Evolutionary conservation across 1,140 invertebrate species (phyloP).

Genomic region (Alviniconcha marisindica): DNA sequence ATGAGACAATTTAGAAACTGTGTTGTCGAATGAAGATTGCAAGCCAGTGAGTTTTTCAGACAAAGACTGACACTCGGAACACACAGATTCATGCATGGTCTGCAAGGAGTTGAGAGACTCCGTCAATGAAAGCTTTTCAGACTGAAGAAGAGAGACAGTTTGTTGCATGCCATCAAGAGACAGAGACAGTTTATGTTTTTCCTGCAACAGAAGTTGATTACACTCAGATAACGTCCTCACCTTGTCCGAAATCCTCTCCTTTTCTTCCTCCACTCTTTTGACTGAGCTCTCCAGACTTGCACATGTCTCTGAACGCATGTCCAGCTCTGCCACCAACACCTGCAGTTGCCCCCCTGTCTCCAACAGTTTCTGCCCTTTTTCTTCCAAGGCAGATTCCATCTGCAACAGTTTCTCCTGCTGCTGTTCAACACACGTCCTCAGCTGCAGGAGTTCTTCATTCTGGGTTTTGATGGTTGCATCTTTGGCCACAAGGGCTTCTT

Average conservation of each 20-base stretch:
- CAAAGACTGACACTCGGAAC: conserved; percentile 44
- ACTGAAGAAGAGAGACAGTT: conserved; percentile 43
- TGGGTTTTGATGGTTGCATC: conserved; percentile 38
- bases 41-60: conserved; percentile 42
- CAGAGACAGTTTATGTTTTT: conserved; percentile 41
- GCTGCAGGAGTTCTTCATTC: conserved; percentile 40
- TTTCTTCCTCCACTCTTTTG: conserved; percentile 21
- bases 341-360: conserved; percentile 38
- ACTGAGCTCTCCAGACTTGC: conserved; percentile 30
- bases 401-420: conserved; percentile 20
- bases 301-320: conserved; percentile 3
- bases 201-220: conserved; percentile 50
- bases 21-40: conserved; percentile 32
- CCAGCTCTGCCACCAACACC: conserved; percentile 19
- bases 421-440: conserved; percentile 10
- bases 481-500: conserved; percentile 43
- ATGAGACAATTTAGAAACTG: conserved; percentile 15
- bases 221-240: conserved; percentile 56
- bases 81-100: conserved; percentile 36
- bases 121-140: conserved; percentile 43
- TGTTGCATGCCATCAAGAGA: conserved; percentile 36
- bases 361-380: conserved; percentile 38
- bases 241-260: conserved; percentile 40
- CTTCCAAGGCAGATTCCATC: conserved; percentile 34
- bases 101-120: conserved; percentile 39